Base-by-base conservation (phyloP, 2,113 vertebrate species). In the Opisthocomus hoazin region DNA sequence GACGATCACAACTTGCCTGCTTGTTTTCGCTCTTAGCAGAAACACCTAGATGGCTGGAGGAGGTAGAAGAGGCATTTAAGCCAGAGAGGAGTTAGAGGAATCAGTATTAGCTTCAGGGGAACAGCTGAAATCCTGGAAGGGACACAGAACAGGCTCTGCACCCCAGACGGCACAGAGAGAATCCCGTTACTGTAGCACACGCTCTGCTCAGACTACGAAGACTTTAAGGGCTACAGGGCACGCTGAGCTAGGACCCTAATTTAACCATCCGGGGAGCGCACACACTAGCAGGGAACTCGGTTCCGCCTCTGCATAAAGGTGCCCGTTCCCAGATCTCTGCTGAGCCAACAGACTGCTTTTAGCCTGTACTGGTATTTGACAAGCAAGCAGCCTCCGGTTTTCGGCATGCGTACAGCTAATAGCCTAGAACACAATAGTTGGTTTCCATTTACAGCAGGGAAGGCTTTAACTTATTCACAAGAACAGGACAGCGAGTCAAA, bases 401-500 rank as follows among this genome's bases (percentile, higher is more conserved):
- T 82, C 91, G 94, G 94, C 70, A 14, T 0, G 18, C 63, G 46
- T 23, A 65, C 0, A 3, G 84, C 93, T 79, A 73, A 85, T 87
- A 89, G 95, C 57, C 80, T 56, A 90, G 45, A 89, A 89, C 73
- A 97, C 90, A 97, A 96, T 94, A 68, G 96, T 36, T 80, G 95
- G 95, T 96, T 92, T 97, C 91, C 94, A 70, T 10, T 95, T 96
- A 96, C 95, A 82, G 95, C 84, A 82, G 61, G 45, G 89, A 93
- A 96, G 90, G 96, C 90, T 94, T 93, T 96, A 96, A 96, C 92
- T 94, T 96, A 96, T 96, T 96, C 94, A 96, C 94, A 94, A 84
- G 92, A 96, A 96, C 86, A 93, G 89, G 94, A 95, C 0, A 87
- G 92, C 4, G 2, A 97, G 89, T 95, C 94, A 94, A 94, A 94